Conservation (phyloP, 2,888 invertebrate species). For the Agrilus mali region DNA sequence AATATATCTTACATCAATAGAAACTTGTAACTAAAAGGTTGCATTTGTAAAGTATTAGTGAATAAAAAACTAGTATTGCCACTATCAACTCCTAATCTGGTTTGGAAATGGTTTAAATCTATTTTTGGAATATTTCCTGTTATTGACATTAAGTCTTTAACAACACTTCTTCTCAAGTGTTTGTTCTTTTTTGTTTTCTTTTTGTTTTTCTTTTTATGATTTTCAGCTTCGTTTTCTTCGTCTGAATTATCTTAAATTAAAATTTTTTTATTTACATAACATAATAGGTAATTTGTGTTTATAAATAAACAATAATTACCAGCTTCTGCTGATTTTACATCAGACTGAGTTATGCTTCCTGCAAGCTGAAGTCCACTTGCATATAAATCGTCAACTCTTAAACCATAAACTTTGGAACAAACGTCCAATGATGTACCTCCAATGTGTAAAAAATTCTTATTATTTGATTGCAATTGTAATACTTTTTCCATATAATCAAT, state of each 20-base stretch:
- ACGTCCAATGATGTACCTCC: slow-evolving; percentile 81
- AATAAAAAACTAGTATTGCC: slow-evolving; percentile 23
- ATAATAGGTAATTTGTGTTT: too few relatives aligned
- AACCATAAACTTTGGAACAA: slow-evolving; percentile 77
- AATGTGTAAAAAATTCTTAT: slow-evolving; percentile 59
- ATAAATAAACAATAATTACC: not conserved
- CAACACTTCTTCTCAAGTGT: slow-evolving; percentile 19
- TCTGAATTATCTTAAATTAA: not conserved
- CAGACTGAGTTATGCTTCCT: slow-evolving; percentile 41
- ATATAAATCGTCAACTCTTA: slow-evolving; percentile 76
- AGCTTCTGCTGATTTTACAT: not conserved
- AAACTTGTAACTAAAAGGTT: slow-evolving; percentile 17
- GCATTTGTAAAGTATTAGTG: slow-evolving; percentile 18
- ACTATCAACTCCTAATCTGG: slow-evolving; percentile 18
- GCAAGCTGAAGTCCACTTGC: slow-evolving; percentile 68
- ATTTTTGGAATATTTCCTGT: slow-evolving; percentile 18
- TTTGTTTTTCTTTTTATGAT: slow-evolving; percentile 14
- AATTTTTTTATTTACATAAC: too few relatives aligned
- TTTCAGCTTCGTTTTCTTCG: slow-evolving; percentile 10
- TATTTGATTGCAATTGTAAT: slow-evolving; percentile 51
- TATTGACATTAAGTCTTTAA: slow-evolving; percentile 17
- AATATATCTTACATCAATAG: slow-evolving; percentile 18
- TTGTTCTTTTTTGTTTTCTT: slow-evolving; percentile 12
- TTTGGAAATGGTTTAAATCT: slow-evolving; percentile 22
- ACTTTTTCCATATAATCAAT: slow-evolving; percentile 76